Evolutionary conservation across 2,888 invertebrate species (phyloP), one percentile per base, ranked within the genome.

Genomic region (Lasius platythorax): DNA sequence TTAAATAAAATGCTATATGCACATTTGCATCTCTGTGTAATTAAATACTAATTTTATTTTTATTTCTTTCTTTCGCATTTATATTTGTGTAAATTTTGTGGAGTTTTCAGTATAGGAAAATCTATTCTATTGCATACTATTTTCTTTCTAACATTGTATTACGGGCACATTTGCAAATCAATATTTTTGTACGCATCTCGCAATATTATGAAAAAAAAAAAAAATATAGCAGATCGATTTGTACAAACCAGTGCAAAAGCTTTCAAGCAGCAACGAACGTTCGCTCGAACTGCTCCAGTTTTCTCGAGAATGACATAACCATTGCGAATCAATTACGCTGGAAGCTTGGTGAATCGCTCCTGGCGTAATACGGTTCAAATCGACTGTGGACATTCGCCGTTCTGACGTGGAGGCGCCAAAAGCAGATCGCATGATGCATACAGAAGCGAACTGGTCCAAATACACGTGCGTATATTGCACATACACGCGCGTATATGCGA

Each of bases 301-400:
- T 75, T 53, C 61, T 76, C 58, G 61, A 74, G 82, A 83, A 83
- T 88, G 90, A 87, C 84, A 85, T 89, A 88, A 90, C 85, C 85
- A 86, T 85, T 82, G 87, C 82, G 84, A 90, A 90, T 90, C 90
- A 89, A 90, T 90, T 90, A 90, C 46, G 67, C 43, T 82, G 82
- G 86, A 75, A 87, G 84, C 82, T 83, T 85, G 78, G 85, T 72
- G 82, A 87, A 91, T 87, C 87, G 91, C 90, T 91, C 66, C 87
- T 85, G 85, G 87, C 89, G 86, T 88, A 85, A 75, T 87, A 88
- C 84, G 87, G 89, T 79, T 81, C 79, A 85, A 79, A 87, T 88
- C 87, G 89, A 78, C 75, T 87, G 85, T 72, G 85, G 87, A 87
- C 89, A 84, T 88, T 79, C 84, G 90, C 76, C 83, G 81, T 85